These are phyloP conservation scores for Prunella fulvescens DNA, from an alignment of 2,113 vertebrate species.

Conservation along the genomic window DNA sequence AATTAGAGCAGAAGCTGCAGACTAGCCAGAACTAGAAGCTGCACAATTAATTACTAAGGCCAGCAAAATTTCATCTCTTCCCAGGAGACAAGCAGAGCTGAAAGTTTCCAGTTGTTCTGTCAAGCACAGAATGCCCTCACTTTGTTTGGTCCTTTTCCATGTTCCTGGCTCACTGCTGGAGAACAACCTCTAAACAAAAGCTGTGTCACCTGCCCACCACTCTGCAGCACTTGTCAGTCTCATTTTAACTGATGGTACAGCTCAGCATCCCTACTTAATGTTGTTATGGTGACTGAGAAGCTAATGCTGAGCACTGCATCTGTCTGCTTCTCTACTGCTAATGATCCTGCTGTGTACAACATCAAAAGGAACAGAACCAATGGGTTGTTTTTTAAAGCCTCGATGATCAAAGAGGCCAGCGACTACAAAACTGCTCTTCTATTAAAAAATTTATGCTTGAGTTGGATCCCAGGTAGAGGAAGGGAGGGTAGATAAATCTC, in stretches of 20 bases:
- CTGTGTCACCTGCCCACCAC: neutral
- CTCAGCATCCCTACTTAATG: neutral
- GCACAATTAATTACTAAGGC: neutral
- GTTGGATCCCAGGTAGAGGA: neutral
- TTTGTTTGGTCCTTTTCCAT: neutral
- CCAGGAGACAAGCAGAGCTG: neutral
- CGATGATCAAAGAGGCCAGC: neutral
- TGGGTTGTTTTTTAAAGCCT: neutral
- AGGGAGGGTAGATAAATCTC: neutral
- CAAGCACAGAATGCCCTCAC: neutral
- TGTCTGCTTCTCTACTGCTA: neutral
- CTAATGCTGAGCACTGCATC: neutral
- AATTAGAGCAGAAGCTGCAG: neutral
- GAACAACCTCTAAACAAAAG: neutral
- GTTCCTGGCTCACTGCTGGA: neutral
- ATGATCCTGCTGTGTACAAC: neutral
- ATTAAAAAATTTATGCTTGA: neutral
- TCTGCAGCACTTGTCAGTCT: neutral
- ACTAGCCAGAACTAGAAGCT: neutral
- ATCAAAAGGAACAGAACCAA: constrained; percentile 15
- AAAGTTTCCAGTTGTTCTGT: neutral
- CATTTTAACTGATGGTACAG: neutral
- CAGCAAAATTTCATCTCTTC: neutral
- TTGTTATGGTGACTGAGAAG: constrained; percentile 44
- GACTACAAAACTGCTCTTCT: neutral